These are phyloP conservation scores for Epinephelus awoara DNA, from an alignment of 2,797 vertebrate species.

Conservation along the genomic window DNA sequence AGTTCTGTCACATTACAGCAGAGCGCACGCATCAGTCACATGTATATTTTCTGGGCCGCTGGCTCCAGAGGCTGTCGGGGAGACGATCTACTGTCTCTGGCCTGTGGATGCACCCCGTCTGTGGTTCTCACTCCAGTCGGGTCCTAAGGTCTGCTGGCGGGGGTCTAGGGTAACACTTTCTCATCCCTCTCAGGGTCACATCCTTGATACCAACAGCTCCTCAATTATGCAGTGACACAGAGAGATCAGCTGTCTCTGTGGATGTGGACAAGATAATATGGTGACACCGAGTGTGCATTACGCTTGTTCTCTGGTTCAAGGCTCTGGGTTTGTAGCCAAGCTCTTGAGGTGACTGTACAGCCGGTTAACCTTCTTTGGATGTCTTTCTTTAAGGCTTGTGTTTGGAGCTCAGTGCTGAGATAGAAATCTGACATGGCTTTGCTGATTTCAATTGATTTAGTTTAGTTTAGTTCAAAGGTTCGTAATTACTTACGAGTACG, in stretches of 20 bases:
- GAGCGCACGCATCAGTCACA: conserved; percentile 46
- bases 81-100: conserved; percentile 22
- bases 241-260: conserved; percentile 74
- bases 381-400: conserved; percentile 14
- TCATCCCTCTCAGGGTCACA: conserved; percentile 75
- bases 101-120: conserved; percentile 47
- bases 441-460: not conserved
- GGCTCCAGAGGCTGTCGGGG: conserved; percentile 17
- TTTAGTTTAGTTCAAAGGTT: not conserved
- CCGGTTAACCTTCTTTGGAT: conserved; percentile 48
- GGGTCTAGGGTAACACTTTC: conserved; percentile 80
- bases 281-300: conserved; percentile 62
- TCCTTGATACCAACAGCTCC: conserved; percentile 76
- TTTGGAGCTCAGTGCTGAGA: conserved; percentile 14
- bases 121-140: conserved; percentile 43
- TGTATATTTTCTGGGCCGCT: conserved; percentile 21
- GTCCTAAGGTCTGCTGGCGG: conserved; percentile 47
- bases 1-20: conserved; percentile 42
- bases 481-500: not conserved
- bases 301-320: conserved; percentile 60
- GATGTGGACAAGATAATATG: conserved; percentile 73
- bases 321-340: conserved; percentile 53
- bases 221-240: conserved; percentile 84
- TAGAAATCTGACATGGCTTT: conserved; percentile 1
- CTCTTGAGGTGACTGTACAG: conserved; percentile 37